A percentile compares a stretch with the other conserved stretches of the same genome.
phyloP scores from a whole-genome alignment of 2,888 invertebrate species.

The Platycnemis pennipes region DNA sequence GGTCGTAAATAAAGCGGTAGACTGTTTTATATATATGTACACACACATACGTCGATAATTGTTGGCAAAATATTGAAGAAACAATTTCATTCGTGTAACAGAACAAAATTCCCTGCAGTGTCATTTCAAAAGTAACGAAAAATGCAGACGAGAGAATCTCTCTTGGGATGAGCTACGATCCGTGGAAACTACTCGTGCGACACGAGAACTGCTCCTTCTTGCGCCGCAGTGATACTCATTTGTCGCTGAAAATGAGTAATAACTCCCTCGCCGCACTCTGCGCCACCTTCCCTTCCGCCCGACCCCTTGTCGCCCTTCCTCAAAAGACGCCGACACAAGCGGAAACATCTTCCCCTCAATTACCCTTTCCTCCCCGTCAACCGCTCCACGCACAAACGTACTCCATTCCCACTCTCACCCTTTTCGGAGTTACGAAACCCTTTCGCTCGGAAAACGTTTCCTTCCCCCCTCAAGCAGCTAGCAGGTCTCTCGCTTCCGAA shows the following conservation, averaged over 20 bases:
- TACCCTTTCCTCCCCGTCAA: not conserved
- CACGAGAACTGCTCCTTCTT: not conserved
- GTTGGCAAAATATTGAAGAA: too few relatives aligned
- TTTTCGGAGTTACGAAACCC: not conserved
- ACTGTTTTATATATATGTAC: too few relatives aligned
- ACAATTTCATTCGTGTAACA: too few relatives aligned
- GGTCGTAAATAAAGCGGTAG: too few relatives aligned
- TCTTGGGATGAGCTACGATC: not conserved
- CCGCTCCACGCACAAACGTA: conserved; percentile 40
- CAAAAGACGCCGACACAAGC: conserved; percentile 7
- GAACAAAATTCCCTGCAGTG: not conserved
- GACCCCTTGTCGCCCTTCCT: not conserved
- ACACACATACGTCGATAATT: too few relatives aligned
- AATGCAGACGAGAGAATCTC: not conserved
- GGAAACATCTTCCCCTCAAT: conserved; percentile 56
- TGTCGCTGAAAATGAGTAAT: conserved; percentile 54
- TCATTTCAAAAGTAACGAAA: not conserved
- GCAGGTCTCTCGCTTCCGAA: not conserved
- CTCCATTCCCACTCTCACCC: not conserved
- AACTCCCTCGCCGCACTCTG: not conserved
- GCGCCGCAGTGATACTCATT: not conserved
- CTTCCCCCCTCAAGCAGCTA: conserved; percentile 21
- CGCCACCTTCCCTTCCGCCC: not conserved
- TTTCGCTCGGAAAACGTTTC: conserved; percentile 50
- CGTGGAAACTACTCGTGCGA: not conserved